Conservation (phyloP, 2,797 vertebrate genomes). For the Podargus strigoides region DNA sequence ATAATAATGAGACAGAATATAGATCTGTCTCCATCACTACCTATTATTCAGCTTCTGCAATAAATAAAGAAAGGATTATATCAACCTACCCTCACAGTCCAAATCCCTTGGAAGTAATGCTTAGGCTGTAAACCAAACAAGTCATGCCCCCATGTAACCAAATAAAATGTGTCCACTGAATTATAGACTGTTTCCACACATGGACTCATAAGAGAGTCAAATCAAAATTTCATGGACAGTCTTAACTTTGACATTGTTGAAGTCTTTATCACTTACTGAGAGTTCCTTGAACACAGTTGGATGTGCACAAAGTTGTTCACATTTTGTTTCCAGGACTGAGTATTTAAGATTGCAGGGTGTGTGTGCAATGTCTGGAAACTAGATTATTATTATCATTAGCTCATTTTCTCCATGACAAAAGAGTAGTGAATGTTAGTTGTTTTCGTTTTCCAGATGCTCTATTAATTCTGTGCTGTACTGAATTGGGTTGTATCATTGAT, state of each 20-base stretch:
- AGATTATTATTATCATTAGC: neutral
- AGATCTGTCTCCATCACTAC: neutral
- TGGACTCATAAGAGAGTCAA: neutral
- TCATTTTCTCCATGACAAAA: neutral
- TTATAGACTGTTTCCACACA: neutral
- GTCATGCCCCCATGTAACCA: neutral
- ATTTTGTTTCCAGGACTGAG: neutral
- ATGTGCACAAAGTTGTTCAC: neutral
- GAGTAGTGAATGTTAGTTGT: neutral
- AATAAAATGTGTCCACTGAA: neutral
- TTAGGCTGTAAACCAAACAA: neutral
- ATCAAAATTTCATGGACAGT: neutral
- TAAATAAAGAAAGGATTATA: neutral
- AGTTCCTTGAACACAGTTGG: neutral
- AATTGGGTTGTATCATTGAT: neutral
- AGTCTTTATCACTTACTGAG: neutral
- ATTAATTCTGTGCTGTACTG: neutral
- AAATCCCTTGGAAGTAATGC: neutral
- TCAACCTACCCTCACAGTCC: neutral
- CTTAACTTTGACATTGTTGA: neutral
- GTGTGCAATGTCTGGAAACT: neutral
- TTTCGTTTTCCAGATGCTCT: neutral
- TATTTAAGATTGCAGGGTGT: neutral
- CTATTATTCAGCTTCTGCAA: neutral
- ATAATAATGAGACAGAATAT: neutral